phyloP scores from a whole-genome alignment of 2,888 invertebrate genomes.

The Caenorhabditis sinica region DNA sequence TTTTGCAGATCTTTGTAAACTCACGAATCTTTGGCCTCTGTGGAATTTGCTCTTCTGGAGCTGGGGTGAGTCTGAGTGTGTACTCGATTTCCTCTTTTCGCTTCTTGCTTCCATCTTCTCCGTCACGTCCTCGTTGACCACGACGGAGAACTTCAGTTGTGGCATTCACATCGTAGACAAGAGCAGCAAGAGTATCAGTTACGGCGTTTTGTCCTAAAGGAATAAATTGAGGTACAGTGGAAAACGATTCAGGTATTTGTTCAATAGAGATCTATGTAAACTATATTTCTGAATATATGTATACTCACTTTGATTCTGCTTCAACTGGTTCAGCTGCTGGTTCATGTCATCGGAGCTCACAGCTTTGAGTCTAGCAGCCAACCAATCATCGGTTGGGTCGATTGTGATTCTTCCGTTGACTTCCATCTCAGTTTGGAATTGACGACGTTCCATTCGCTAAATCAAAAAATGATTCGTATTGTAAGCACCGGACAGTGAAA shows the following conservation, averaged over 20 bases:
- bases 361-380: slow-evolving; percentile 78
- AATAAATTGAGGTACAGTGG: no score
- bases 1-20: neutral
- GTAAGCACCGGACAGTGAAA: no score
- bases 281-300: neutral
- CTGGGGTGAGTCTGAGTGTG: slow-evolving; percentile 80
- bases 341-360: slow-evolving; percentile 82
- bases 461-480: slow-evolving; percentile 14
- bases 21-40: slow-evolving; percentile 63
- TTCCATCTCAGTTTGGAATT: slow-evolving; percentile 83
- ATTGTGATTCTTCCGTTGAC: slow-evolving; percentile 80
- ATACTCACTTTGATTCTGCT: slow-evolving; percentile 77
- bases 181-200: slow-evolving; percentile 82
- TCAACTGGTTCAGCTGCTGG: slow-evolving; percentile 77
- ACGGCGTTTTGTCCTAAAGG: slow-evolving; percentile 82
- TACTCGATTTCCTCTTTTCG: slow-evolving; percentile 79
- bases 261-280: neutral
- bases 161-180: slow-evolving; percentile 83
- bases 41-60: slow-evolving; percentile 76
- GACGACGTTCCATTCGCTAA: slow-evolving; percentile 77
- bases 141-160: slow-evolving; percentile 81
- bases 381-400: slow-evolving; percentile 81
- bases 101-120: slow-evolving; percentile 62
- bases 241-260: neutral
- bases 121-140: slow-evolving; percentile 71